phyloP scores from a whole-genome alignment of 2,113 vertebrate genomes.

The Tichodroma muraria region DNA sequence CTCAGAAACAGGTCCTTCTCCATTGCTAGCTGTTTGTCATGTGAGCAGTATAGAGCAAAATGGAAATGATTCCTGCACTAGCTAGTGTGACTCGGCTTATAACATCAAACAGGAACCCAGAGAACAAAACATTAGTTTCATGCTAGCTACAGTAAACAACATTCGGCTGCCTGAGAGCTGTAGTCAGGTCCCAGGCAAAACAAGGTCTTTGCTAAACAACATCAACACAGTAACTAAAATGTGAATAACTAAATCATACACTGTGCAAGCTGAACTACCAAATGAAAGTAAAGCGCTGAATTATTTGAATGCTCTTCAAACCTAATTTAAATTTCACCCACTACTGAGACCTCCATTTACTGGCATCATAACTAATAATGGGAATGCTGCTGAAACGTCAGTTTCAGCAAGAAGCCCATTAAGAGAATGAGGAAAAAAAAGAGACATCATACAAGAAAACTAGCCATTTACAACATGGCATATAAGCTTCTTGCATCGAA shows the following conservation, averaged over 20 bases:
- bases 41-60: slow-evolving; percentile 14
- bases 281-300: slow-evolving; percentile 41
- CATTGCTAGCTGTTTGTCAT: not conserved
- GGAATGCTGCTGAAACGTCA: slow-evolving; percentile 60
- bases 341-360: slow-evolving; percentile 60
- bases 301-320: slow-evolving; percentile 61
- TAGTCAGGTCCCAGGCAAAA: slow-evolving; percentile 37
- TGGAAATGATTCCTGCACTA: slow-evolving; percentile 37
- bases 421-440: slow-evolving; percentile 44
- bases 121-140: slow-evolving; percentile 48
- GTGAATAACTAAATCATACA: slow-evolving; percentile 57
- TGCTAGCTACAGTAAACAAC: slow-evolving; percentile 49
- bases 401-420: slow-evolving; percentile 57
- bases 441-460: slow-evolving; percentile 60
- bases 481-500: slow-evolving; percentile 54
- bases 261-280: slow-evolving; percentile 38
- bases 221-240: slow-evolving; percentile 51
- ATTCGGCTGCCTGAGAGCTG: slow-evolving; percentile 20
- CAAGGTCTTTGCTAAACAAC: slow-evolving; percentile 36
- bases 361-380: slow-evolving; percentile 65
- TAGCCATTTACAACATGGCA: slow-evolving; percentile 59
- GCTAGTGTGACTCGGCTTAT: slow-evolving; percentile 27
- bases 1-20: not conserved
- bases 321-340: slow-evolving; percentile 63
- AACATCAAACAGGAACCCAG: slow-evolving; percentile 37